A percentile compares a stretch with the other conserved stretches of the same genome.
phyloP scores from a whole-genome alignment of 1,140 invertebrate species.

The Lepidurus couesii region DNA sequence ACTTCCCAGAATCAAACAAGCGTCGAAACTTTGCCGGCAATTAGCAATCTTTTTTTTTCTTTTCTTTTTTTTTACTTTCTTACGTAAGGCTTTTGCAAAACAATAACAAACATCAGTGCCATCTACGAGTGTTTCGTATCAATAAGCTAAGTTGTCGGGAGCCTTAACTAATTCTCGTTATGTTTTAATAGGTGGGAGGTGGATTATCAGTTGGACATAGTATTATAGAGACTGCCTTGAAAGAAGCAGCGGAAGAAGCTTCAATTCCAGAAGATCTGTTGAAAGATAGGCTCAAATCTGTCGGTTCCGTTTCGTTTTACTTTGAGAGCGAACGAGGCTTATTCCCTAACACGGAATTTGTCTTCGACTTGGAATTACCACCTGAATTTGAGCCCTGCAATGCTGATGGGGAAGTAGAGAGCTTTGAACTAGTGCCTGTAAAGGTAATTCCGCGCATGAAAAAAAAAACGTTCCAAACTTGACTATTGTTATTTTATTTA shows the following conservation, averaged over 20 bases:
- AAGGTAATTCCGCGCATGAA: background rate
- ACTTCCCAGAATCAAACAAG: too few species aligned
- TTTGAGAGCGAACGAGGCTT: slow-evolving; percentile 86
- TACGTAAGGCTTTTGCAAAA: too few species aligned
- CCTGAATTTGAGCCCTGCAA: slow-evolving; percentile 80
- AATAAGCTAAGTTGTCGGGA: background rate
- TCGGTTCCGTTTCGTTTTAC: slow-evolving; percentile 81
- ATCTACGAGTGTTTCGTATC: too few species aligned
- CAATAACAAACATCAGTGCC: too few species aligned
- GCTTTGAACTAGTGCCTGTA: slow-evolving; percentile 76
- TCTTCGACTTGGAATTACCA: slow-evolving; percentile 89
- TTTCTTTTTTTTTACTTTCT: too few species aligned
- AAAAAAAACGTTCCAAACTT: background rate
- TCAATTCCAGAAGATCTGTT: slow-evolving; percentile 68
- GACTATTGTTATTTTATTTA: background rate
- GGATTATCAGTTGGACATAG: slow-evolving; percentile 81
- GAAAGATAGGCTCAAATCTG: slow-evolving; percentile 62
- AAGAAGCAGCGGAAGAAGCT: slow-evolving; percentile 91
- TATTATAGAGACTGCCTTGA: slow-evolving; percentile 79
- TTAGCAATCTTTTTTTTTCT: too few species aligned
- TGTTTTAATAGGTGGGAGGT: slow-evolving; percentile 59
- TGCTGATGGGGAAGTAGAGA: slow-evolving; percentile 86
- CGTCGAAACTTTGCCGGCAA: too few species aligned
- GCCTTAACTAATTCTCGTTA: background rate
- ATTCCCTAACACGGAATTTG: slow-evolving; percentile 89